Conservation (phyloP, 92 coral and sea anemone species). For the Ricordea florida region DNA sequence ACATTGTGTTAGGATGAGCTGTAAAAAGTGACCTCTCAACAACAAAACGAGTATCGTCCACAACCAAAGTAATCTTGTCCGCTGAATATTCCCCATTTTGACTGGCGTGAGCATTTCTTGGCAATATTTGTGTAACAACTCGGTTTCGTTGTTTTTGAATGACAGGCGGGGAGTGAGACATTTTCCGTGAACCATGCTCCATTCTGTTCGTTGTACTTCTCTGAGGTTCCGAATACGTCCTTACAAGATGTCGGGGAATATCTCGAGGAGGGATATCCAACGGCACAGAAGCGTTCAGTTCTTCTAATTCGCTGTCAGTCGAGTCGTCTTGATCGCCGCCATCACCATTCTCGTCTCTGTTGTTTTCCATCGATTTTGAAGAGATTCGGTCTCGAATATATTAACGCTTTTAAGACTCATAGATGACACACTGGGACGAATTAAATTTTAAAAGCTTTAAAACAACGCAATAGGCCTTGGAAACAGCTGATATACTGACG, state of each 20-base stretch:
- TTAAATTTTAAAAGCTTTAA: too few species aligned
- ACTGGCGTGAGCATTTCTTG: slow-evolving; percentile 35
- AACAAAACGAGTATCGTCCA: slow-evolving; percentile 93
- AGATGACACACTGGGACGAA: slow-evolving; percentile 14
- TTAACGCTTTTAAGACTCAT: too few species aligned
- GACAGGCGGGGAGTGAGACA: slow-evolving; percentile 33
- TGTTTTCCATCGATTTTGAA: slow-evolving; percentile 37
- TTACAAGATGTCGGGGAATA: slow-evolving; percentile 63
- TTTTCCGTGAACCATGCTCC: slow-evolving; percentile 52
- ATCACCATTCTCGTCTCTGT: slow-evolving; percentile 25
- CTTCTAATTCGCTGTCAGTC: slow-evolving; percentile 85
- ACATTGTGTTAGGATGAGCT: slow-evolving; percentile 95
- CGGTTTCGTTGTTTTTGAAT: slow-evolving; percentile 64
- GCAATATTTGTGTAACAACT: slow-evolving; percentile 45
- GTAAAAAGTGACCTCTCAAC: slow-evolving; percentile 91
- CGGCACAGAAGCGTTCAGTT: slow-evolving; percentile 74
- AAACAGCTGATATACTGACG: too few species aligned
- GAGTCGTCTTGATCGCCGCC: slow-evolving; percentile 70
- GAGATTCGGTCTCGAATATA: too few species aligned
- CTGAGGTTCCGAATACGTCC: slow-evolving; percentile 69
- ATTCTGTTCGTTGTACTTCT: slow-evolving; percentile 51
- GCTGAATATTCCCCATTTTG: slow-evolving; percentile 47
- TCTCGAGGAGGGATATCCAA: slow-evolving; percentile 89
- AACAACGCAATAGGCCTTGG: too few species aligned
- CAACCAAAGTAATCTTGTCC: slow-evolving; percentile 90